Percentiles rank a stretch among this genome's conserved stretches.
phyloP scores from a whole-genome alignment of 2,113 vertebrate species.

The Trochalopteron elliotii region DNA sequence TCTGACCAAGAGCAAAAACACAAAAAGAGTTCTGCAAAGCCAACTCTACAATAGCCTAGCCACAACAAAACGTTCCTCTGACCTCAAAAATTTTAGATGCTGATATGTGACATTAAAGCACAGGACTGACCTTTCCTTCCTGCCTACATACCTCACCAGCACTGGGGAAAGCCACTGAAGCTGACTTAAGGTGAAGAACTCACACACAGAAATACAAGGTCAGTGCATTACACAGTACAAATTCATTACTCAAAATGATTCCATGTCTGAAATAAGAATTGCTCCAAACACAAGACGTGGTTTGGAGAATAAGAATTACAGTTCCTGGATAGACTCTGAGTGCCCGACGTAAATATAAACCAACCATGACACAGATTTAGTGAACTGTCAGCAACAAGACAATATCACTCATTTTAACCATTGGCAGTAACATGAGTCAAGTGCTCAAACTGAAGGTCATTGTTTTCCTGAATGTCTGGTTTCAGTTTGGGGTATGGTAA shows the following conservation, averaged over 20 bases:
- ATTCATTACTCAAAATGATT: background rate
- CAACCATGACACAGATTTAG: background rate
- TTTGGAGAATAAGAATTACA: background rate
- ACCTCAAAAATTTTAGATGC: conserved; percentile 25
- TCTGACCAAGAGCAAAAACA: conserved; percentile 12
- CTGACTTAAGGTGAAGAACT: background rate
- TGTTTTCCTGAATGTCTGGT: background rate
- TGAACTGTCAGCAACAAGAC: background rate
- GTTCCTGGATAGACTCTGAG: background rate
- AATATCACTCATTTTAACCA: background rate
- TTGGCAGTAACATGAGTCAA: background rate
- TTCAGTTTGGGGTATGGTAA: background rate
- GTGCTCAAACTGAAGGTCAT: background rate
- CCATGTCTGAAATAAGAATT: background rate
- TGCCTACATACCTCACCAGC: background rate
- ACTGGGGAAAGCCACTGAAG: background rate
- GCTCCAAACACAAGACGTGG: background rate
- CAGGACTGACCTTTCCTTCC: conserved; percentile 1
- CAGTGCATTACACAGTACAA: background rate
- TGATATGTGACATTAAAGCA: background rate
- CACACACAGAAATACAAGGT: background rate
- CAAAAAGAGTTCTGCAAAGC: background rate
- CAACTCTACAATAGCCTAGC: background rate
- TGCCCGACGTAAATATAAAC: background rate
- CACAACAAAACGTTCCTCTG: conserved; percentile 40